Conservation (phyloP, 2,888 invertebrate species). For the Chloroclysta siterata region DNA sequence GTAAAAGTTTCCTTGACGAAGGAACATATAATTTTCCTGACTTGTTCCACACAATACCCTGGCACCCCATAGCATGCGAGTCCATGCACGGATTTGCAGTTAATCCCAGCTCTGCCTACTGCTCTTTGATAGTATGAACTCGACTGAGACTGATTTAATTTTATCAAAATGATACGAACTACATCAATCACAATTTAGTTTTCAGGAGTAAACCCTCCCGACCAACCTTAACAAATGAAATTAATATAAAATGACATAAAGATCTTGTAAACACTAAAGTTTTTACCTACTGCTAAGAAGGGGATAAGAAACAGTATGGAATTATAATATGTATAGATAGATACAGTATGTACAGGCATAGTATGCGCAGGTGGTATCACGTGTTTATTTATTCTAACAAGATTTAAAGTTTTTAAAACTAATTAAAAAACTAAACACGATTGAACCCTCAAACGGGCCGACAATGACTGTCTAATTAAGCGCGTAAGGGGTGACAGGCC, state of each 20-base stretch:
- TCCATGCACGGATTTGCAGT: conserved; percentile 73
- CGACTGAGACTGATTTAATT: conserved; percentile 64
- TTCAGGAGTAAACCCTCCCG: neutral
- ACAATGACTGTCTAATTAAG: conserved; percentile 82
- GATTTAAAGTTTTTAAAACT: conserved; percentile 39
- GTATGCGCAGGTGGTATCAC: no score
- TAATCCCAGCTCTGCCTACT: conserved; percentile 74
- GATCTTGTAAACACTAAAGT: no score
- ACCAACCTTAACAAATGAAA: no score
- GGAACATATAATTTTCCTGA: conserved; percentile 15
- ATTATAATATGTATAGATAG: no score
- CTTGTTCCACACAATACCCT: conserved; percentile 45
- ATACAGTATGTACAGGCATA: no score
- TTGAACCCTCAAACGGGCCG: conserved; percentile 52
- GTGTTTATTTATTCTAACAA: conserved; percentile 10
- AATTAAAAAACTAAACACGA: conserved; percentile 65
- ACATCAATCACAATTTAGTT: conserved; percentile 31
- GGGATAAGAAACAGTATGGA: no score
- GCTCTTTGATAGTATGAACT: conserved; percentile 60
- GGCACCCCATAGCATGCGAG: conserved; percentile 67
- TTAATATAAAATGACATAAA: no score
- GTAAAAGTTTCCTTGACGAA: no score
- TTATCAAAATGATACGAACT: conserved; percentile 68
- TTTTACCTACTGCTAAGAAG: no score
- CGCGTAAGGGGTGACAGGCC: conserved; percentile 78